Conservation (phyloP, 2,888 invertebrate genomes). For the Mythimna vitellina region DNA sequence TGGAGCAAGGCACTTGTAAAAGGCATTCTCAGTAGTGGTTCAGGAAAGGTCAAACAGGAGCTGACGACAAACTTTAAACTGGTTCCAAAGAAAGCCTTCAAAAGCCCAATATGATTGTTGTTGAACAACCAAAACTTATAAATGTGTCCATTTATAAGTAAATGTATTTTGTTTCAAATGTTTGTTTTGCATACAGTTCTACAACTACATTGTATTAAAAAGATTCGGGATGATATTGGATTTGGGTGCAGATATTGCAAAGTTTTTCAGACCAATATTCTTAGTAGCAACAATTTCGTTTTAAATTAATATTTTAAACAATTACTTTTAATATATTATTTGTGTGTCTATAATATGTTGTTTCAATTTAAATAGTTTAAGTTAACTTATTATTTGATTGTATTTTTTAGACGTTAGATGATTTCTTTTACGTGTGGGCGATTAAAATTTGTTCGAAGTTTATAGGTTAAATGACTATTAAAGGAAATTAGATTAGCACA, state of each 20-base stretch:
- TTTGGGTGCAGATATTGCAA: constrained; percentile 17
- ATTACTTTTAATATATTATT: not conserved
- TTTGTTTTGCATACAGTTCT: constrained; percentile 38
- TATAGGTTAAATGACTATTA: not conserved
- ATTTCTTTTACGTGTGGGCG: too few species aligned
- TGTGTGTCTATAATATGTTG: not conserved
- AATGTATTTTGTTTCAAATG: constrained; percentile 58
- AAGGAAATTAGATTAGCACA: constrained; percentile 2
- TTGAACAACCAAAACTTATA: constrained; percentile 61
- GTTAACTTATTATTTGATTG: not conserved
- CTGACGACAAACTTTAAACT: constrained; percentile 72
- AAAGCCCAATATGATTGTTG: constrained; percentile 68
- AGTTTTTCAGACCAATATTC: constrained; percentile 2
- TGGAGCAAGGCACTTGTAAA: constrained; percentile 66
- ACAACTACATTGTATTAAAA: constrained; percentile 26
- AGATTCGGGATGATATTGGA: constrained; percentile 29
- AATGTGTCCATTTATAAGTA: constrained; percentile 61
- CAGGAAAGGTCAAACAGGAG: constrained; percentile 74
- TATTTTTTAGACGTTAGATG: not conserved
- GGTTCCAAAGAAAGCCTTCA: constrained; percentile 76
- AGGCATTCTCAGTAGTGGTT: constrained; percentile 64
- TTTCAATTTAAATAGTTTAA: not conserved
- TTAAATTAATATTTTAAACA: not conserved
- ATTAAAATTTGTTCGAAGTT: not conserved
- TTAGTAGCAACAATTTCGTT: constrained; percentile 6